These are phyloP conservation scores for Halictus ligatus DNA, from an alignment of 2,888 invertebrate species.

Conservation along the genomic window DNA sequence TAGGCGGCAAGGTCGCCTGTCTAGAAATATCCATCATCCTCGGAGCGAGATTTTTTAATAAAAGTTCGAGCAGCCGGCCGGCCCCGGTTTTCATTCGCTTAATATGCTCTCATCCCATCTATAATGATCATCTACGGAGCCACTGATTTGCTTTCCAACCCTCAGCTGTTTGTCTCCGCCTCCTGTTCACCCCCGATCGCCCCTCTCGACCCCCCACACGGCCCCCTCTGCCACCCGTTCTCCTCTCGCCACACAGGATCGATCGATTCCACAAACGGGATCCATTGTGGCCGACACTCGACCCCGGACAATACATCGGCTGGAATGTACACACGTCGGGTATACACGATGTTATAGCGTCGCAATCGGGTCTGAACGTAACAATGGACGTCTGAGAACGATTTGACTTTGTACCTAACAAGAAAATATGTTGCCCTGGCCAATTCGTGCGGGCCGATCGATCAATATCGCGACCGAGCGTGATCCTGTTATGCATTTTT, in stretches of 20 bases:
- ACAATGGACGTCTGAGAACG: constrained; percentile 61
- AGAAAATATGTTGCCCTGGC: constrained; percentile 51
- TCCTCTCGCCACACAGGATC: constrained; percentile 41
- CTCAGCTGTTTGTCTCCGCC: constrained; percentile 26
- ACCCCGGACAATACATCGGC: constrained; percentile 68
- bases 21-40: constrained; percentile 79
- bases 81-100: constrained; percentile 59
- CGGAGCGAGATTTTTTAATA: constrained; percentile 81
- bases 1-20: constrained; percentile 53
- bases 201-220: constrained; percentile 1
- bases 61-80: constrained; percentile 75
- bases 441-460: constrained; percentile 42
- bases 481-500: background rate
- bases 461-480: constrained; percentile 29
- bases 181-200: background rate
- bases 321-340: constrained; percentile 63
- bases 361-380: constrained; percentile 58
- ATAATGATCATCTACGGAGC: constrained; percentile 76
- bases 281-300: constrained; percentile 69
- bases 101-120: constrained; percentile 77
- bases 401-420: constrained; percentile 59
- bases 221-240: background rate
- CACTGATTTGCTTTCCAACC: constrained; percentile 74
- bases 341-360: constrained; percentile 61
- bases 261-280: constrained; percentile 70